A percentile compares a stretch with the other conserved stretches of the same genome.
Conservation (phyloP, 2,888 invertebrate species). For the Trileptium ribeirensis region DNA sequence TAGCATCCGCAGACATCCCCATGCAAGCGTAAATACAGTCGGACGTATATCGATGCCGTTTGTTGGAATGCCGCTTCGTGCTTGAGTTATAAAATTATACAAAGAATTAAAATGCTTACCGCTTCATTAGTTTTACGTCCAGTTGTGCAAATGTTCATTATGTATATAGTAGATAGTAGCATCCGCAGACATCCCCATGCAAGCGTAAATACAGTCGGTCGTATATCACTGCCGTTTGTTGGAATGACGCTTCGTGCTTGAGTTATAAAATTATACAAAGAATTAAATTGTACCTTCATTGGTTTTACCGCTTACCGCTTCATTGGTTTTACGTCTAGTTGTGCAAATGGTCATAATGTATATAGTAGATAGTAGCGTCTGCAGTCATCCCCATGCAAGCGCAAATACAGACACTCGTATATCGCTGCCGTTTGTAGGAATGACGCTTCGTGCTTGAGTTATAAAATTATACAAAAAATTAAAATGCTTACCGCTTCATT, state of each 20-base stretch:
- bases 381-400: background rate
- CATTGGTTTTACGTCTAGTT: slow-evolving; percentile 8
- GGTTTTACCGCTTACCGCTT: slow-evolving; percentile 9
- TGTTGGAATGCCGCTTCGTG: background rate
- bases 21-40: slow-evolving; percentile 4
- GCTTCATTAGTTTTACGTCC: slow-evolving; percentile 13
- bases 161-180: background rate
- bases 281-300: too few species aligned
- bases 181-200: slow-evolving; percentile 5
- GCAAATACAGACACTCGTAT: background rate
- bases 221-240: background rate
- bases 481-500: slow-evolving; percentile 12
- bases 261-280: slow-evolving; percentile 12
- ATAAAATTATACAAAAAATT: background rate
- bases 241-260: background rate
- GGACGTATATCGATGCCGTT: background rate
- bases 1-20: slow-evolving; percentile 2
- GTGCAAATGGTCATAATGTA: background rate
- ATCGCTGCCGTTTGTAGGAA: background rate
- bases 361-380: background rate
- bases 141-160: background rate
- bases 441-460: background rate
- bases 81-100: slow-evolving; percentile 11
- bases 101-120: too few species aligned
- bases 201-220: slow-evolving; percentile 8